Conservation (phyloP, 2,888 invertebrate genomes). For the Ornithoptera priamus region DNA sequence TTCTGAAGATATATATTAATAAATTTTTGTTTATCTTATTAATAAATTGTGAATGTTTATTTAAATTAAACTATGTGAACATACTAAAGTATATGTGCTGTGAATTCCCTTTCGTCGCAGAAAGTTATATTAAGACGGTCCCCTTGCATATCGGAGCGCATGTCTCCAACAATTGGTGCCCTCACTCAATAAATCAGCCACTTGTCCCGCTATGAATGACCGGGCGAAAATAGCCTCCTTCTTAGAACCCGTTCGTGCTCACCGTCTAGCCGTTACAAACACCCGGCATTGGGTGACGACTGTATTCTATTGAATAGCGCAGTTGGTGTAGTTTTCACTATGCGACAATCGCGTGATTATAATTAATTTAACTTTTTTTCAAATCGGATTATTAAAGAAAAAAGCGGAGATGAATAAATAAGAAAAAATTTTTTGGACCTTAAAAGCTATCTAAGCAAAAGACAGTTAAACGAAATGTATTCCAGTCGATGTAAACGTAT, state of each 20-base stretch:
- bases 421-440: too few species aligned
- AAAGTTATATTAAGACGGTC: conserved; percentile 9
- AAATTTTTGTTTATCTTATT: too few species aligned
- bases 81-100: background rate
- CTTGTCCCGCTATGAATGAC: conserved; percentile 25
- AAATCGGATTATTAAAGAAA: too few species aligned
- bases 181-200: conserved; percentile 26
- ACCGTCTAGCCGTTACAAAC: conserved; percentile 1
- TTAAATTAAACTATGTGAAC: background rate
- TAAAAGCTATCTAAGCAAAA: too few species aligned
- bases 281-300: conserved; percentile 3
- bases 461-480: too few species aligned
- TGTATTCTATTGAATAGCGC: background rate
- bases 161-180: conserved; percentile 20
- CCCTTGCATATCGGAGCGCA: background rate
- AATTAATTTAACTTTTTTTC: too few species aligned
- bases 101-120: background rate
- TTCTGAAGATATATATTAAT: background rate
- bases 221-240: conserved; percentile 25
- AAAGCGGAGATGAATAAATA: too few species aligned
- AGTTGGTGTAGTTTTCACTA: too few species aligned
- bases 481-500: too few species aligned
- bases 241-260: conserved; percentile 9
- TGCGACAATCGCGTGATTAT: too few species aligned
- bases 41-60: too few species aligned